Percentiles rank a stretch among this genome's conserved stretches.
These are phyloP conservation scores for Theocolax elegans DNA, from an alignment of 1,140 invertebrate species.

Conservation along the genomic window DNA sequence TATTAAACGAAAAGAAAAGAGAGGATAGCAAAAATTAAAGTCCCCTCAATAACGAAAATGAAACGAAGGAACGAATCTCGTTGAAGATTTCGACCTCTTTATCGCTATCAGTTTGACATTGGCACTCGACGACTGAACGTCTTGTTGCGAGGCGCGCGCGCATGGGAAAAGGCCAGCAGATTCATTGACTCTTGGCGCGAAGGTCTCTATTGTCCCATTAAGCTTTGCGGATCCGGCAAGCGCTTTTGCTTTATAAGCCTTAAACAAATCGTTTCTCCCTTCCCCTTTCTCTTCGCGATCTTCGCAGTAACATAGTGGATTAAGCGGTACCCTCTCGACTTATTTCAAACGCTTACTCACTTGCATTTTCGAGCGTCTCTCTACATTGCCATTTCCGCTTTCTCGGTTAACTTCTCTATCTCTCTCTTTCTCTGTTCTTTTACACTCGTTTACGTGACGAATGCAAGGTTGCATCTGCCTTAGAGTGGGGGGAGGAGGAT, in stretches of 20 bases:
- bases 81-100: conserved; percentile 5
- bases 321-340: background rate
- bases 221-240: conserved; percentile 26
- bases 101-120: conserved; percentile 25
- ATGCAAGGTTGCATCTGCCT: background rate
- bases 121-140: background rate
- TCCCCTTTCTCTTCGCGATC: background rate
- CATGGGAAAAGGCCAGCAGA: conserved; percentile 53
- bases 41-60: too few relatives aligned
- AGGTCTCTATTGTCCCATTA: conserved; percentile 52
- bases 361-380: background rate
- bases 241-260: conserved; percentile 49
- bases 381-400: conserved; percentile 28
- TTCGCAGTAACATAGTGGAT: too few relatives aligned
- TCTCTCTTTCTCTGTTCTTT: background rate
- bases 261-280: conserved; percentile 50
- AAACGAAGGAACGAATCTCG: too few relatives aligned
- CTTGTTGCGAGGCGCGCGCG: conserved; percentile 39
- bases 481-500: background rate
- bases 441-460: background rate
- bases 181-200: conserved; percentile 53
- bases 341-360: background rate
- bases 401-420: background rate
- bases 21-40: too few relatives aligned
- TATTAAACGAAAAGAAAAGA: too few relatives aligned